Conservation (phyloP, 2,797 vertebrate species). For the Hydrolagus colliei region DNA sequence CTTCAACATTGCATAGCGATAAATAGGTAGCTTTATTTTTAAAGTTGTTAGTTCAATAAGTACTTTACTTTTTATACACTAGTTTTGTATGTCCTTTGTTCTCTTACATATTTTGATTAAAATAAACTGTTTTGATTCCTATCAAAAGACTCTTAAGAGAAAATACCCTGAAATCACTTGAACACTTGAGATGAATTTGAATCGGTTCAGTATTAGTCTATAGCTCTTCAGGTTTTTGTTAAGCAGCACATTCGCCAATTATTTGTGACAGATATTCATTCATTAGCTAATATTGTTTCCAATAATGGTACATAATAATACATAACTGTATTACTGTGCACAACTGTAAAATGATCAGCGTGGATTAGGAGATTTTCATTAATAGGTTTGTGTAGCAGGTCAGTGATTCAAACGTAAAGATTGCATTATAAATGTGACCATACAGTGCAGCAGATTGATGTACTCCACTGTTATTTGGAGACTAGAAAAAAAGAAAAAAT, state of each 20-base stretch:
- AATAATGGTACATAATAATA: not conserved
- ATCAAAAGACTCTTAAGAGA: not conserved
- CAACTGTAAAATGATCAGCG: not conserved
- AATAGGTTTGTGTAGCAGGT: not conserved
- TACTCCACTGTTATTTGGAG: not conserved
- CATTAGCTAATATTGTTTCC: not conserved
- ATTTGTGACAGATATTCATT: not conserved
- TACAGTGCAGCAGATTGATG: no score
- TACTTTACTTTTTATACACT: no score
- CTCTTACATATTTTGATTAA: not conserved
- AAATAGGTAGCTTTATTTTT: no score
- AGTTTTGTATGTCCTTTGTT: no score
- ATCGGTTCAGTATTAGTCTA: not conserved
- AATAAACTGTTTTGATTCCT: not conserved
- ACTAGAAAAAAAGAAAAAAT: not conserved
- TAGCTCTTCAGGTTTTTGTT: not conserved
- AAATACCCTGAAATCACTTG: not conserved
- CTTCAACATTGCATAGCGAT: no score
- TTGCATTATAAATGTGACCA: not conserved
- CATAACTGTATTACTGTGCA: not conserved
- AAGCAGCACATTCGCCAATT: not conserved
- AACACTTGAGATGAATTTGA: not conserved
- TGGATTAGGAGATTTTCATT: not conserved
- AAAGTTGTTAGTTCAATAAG: no score
- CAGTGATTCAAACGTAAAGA: not conserved